phyloP scores from a whole-genome alignment of 2,797 vertebrate species.

The Karalla daura region DNA sequence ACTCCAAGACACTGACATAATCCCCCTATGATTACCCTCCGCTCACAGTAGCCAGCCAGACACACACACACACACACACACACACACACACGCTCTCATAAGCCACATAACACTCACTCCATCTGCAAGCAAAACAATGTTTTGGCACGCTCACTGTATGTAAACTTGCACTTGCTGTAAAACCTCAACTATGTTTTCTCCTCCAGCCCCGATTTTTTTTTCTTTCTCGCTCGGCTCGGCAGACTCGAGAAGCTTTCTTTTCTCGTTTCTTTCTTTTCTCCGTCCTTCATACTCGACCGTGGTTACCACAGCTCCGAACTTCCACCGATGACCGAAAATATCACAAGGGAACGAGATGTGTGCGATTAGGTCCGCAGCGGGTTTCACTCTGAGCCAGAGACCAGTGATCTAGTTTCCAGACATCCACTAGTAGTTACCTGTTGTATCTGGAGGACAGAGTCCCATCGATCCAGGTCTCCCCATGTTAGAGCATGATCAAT shows the following conservation, averaged over 20 bases:
- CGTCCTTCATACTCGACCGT: too few species aligned
- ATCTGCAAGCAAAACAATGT: constrained; percentile 50
- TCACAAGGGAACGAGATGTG: too few species aligned
- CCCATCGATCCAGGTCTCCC: too few species aligned
- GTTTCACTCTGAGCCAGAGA: too few species aligned
- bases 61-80: constrained; percentile 15
- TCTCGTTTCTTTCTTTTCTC: constrained; percentile 2
- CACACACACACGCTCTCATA: constrained; percentile 10
- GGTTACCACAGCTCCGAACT: too few species aligned
- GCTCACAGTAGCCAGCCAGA: constrained; percentile 25
- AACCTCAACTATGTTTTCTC: constrained; percentile 69
- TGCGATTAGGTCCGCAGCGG: too few species aligned
- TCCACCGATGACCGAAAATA: too few species aligned
- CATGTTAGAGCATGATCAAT: too few species aligned
- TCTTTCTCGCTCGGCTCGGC: constrained; percentile 8
- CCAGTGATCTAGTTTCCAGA: too few species aligned
- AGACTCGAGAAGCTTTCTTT: constrained; percentile 16
- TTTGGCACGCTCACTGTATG: constrained; percentile 57
- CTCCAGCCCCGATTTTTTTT: constrained; percentile 29
- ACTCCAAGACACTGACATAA: constrained; percentile 47
- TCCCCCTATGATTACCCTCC: constrained; percentile 34
- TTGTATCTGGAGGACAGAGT: too few species aligned
- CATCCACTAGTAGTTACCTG: too few species aligned
- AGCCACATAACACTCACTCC: constrained; percentile 36
- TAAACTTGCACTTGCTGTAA: constrained; percentile 69